Conservation (phyloP, 2,888 invertebrate genomes). For the Amiota communis region DNA sequence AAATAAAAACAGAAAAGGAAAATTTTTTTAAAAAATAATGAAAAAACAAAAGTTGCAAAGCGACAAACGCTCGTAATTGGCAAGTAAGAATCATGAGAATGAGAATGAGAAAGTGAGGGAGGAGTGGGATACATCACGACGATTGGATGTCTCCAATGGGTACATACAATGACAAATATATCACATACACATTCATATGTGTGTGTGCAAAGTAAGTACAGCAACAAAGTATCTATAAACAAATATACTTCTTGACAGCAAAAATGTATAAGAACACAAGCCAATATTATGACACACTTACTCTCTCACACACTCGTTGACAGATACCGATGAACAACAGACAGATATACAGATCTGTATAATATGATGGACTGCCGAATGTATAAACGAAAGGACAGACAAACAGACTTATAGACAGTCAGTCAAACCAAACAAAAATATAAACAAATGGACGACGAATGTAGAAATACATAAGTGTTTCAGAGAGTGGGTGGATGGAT, state of each 20-base stretch:
- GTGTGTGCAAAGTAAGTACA: conserved; percentile 22
- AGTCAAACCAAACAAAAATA: too few relatives aligned
- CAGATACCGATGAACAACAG: conserved; percentile 4
- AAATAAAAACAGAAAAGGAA: too few relatives aligned
- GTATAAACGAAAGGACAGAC: too few relatives aligned
- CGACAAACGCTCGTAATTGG: conserved; percentile 28
- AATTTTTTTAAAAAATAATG: conserved; percentile 9
- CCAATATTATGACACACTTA: conserved; percentile 19
- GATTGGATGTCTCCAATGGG: background rate
- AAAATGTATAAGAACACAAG: conserved; percentile 1
- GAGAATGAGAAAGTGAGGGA: conserved; percentile 29
- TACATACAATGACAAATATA: too few relatives aligned
- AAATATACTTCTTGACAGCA: conserved; percentile 9
- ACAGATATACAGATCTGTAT: background rate
- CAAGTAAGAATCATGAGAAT: conserved; percentile 22
- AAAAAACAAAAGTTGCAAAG: conserved; percentile 40
- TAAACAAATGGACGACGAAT: too few relatives aligned
- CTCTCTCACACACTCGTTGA: background rate
- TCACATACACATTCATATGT: background rate
- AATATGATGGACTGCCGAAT: too few relatives aligned
- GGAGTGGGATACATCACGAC: conserved; percentile 31
- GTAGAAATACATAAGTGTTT: too few relatives aligned
- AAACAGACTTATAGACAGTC: too few relatives aligned
- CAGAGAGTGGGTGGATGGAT: too few relatives aligned
- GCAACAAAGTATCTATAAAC: conserved; percentile 15